Base-by-base conservation (phyloP, 2,797 vertebrate species). In the Oreochromis mossambicus region DNA sequence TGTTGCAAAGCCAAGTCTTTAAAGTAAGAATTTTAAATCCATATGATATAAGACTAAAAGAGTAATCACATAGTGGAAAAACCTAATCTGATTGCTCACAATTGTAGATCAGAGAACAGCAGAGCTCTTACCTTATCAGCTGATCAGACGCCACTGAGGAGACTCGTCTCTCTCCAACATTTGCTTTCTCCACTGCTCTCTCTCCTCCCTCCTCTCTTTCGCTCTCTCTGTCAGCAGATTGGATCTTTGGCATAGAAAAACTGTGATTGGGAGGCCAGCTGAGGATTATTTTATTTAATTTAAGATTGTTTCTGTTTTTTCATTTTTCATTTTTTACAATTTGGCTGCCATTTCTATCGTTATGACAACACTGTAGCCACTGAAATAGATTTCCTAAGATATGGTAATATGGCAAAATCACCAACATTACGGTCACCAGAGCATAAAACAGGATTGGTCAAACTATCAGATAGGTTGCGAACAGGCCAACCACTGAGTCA, bases 111-210 rank as follows among this genome's bases (percentile, higher is more conserved):
- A 84, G 66, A 88, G 52, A 89, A 56, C 13, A 61, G 85, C 66
- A 82, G 68, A 90, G 91, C 81, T 93, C 95, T 94, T 96, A 97
- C 96, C 96, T 96, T 92, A 83, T 89, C 92, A 92, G 94, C 92
- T 84, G 95, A 92, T 95, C 92, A 92, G 94, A 87, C 92, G 88
- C 90, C 90, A 90, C 88, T 94, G 88, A 94, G 90, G 86, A 93
- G 87, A 91, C 82, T 85, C 88, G 81, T 87, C 87, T 89, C 92
- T 83, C 91, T 94, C 91, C 89, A 86, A 91, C 89, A 84, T 92
- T 93, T 89, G 91, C 86, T 89, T 90, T 83, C 84, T 86, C 92
- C 79, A 29, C 82, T 52, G 78, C 89, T 87, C 84, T 73, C 83
- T 46, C 91, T 86, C 90, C 85, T 88, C 84, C 43, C 90, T 84